These are phyloP conservation scores for Gobio gobio DNA, from an alignment of 2,113 vertebrate species.

Conservation along the genomic window DNA sequence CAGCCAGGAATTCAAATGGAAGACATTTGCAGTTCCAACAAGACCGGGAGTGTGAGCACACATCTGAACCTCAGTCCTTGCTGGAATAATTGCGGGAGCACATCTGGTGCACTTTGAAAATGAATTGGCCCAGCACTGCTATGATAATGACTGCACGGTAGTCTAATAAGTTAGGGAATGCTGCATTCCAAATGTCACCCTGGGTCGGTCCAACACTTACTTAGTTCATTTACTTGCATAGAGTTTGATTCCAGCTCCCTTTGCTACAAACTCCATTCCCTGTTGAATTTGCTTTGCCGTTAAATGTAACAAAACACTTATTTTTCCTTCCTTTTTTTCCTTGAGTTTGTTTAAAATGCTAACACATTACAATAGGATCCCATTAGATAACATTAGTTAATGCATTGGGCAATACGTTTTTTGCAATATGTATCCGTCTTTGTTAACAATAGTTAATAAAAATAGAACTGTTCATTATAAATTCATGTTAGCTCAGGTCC, in stretches of 20 bases:
- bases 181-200: constrained; percentile 64
- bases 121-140: constrained; percentile 60
- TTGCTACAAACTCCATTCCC: constrained; percentile 4
- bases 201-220: constrained; percentile 54
- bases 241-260: constrained; percentile 47
- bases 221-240: constrained; percentile 56
- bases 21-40: constrained; percentile 66
- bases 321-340: neutral
- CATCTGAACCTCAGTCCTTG: constrained; percentile 60
- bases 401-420: too few species aligned
- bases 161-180: constrained; percentile 66
- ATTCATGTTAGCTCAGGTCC: too few species aligned
- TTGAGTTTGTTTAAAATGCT: neutral
- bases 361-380: too few species aligned
- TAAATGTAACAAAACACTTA: neutral
- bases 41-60: constrained; percentile 62
- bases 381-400: too few species aligned
- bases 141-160: constrained; percentile 64
- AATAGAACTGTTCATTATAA: too few species aligned
- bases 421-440: too few species aligned
- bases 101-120: constrained; percentile 75
- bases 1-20: constrained; percentile 68
- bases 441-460: too few species aligned
- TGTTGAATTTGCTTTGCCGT: constrained; percentile 3
- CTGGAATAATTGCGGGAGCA: constrained; percentile 64